Base-by-base conservation (phyloP, 2,113 vertebrate genomes). In the Caretta caretta region DNA sequence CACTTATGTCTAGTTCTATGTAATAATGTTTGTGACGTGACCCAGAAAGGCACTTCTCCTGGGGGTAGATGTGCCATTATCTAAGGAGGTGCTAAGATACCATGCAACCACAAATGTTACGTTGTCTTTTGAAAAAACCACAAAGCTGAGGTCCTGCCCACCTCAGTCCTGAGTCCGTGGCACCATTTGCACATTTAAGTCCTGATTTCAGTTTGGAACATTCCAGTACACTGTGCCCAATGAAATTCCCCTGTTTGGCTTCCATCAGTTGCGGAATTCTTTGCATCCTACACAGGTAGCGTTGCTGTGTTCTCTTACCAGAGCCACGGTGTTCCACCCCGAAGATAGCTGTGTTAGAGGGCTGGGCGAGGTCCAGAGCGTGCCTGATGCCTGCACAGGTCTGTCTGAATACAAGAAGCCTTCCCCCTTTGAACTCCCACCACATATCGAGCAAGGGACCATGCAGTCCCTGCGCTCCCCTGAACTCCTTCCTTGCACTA, bases 31-130 rank as follows among this genome's bases (percentile, higher is more conserved):
- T 92, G 90, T 94, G 80, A 82, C 65, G 93, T 96, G 83, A 97
- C 92, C 84, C 95, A 94, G 81, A 96, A 95, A 94, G 83, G 50
- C 57, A 75, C 95, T 90, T 79, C 50, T 95, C 35, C 54, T 84
- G 48, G 53, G 84, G 83, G 24, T 50, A 90, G 62, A 69, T 87
- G 35, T 8, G 57, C 42, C 50, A 87, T 51, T 87, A 56, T 83
- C 89, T 88, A 51, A 86, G 88, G 88, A 59, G 42, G 16, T 42
- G 81, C 10, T 86, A 87, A 62, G 76, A 88, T 81, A 81, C 22
- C 90, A 90, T 48, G 49, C 91, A 94, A 20, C 96, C 84, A 91
- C 93, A 95, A 92, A 89, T 93, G 46, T 92, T 87, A 53, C 84
- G 95, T 91, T 81, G 93, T 46, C 53, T 96, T 59, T 89, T 92